Percentiles rank a stretch among this genome's conserved stretches.
phyloP scores from a whole-genome alignment of 64 coral and sea anemone genomes.

The Stichodactyla mertensii region DNA sequence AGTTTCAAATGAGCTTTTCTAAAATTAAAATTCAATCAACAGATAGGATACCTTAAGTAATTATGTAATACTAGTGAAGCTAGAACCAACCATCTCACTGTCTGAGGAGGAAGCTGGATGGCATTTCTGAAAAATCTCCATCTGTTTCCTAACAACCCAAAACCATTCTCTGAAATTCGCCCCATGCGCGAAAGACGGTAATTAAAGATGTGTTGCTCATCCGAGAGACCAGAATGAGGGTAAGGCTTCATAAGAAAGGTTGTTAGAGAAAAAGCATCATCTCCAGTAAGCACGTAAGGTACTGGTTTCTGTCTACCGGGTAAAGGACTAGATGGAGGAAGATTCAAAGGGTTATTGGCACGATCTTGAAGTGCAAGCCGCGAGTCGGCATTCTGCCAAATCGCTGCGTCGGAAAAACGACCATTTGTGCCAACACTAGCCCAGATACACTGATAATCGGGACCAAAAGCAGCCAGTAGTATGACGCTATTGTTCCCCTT shows the following conservation, averaged over 20 bases:
- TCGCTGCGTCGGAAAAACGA: slow-evolving; percentile 8
- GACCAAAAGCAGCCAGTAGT: slow-evolving; percentile 22
- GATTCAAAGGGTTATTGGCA: slow-evolving; percentile 15
- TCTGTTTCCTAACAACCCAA: slow-evolving; percentile 26
- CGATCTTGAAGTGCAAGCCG: background rate
- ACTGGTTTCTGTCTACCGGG: slow-evolving; percentile 10
- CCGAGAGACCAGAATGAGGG: background rate
- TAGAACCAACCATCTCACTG: slow-evolving; percentile 12
- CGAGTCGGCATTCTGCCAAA: slow-evolving; percentile 1
- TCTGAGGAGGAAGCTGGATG: background rate
- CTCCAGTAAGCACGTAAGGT: slow-evolving; percentile 13
- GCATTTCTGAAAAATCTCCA: background rate
- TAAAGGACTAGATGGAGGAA: background rate
- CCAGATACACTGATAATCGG: slow-evolving; percentile 18
- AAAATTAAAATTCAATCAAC: background rate
- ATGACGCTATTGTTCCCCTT: slow-evolving; percentile 42
- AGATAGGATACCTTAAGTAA: slow-evolving; percentile 20
- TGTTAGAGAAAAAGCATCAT: slow-evolving; percentile 31
- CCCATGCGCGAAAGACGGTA: slow-evolving; percentile 38
- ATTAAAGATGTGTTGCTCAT: slow-evolving; percentile 36
- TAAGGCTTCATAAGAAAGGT: slow-evolving; percentile 24
- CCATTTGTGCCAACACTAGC: slow-evolving; percentile 35
- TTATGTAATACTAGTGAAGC: slow-evolving; percentile 29
- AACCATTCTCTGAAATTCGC: slow-evolving; percentile 46
- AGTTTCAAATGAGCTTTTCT: background rate